Evolutionary conservation across 2,797 vertebrate species (phyloP).

Genomic region (Psittacula derbiana): DNA sequence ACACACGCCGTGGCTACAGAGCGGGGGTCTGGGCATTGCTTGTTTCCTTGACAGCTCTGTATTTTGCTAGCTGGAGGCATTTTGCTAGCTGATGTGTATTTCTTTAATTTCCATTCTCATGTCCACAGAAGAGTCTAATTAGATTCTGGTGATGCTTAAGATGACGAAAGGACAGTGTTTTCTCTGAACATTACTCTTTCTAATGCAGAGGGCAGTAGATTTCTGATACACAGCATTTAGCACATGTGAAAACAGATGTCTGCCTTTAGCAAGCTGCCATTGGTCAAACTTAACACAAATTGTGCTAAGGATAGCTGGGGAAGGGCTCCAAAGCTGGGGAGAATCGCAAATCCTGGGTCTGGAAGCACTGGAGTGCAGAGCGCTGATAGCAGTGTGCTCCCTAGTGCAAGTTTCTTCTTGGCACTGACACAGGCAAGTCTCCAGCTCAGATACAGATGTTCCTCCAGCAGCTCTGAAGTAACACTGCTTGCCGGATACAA

Average conservation of each 20-base stretch:
- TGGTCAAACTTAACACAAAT: conserved; percentile 1
- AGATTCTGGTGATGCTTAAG: neutral
- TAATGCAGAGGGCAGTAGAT: conserved; percentile 13
- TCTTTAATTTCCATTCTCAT: conserved; percentile 33
- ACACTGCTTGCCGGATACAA: neutral
- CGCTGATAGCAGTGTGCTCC: conserved; percentile 18
- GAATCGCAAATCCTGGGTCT: neutral
- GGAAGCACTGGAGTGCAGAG: conserved; percentile 9
- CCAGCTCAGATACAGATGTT: conserved; percentile 50
- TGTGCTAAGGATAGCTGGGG: neutral
- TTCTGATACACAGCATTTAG: conserved; percentile 12
- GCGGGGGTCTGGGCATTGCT: neutral
- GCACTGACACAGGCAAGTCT: conserved; percentile 52
- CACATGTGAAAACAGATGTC: neutral
- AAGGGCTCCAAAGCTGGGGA: neutral
- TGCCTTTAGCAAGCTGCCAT: neutral
- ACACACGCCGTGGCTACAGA: neutral
- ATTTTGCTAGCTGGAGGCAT: neutral
- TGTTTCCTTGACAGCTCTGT: neutral
- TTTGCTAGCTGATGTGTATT: neutral
- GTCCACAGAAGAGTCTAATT: neutral
- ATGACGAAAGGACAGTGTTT: neutral
- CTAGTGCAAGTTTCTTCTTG: conserved; percentile 59
- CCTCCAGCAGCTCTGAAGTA: conserved; percentile 53
- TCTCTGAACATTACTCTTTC: neutral